A percentile compares a stretch with the other conserved stretches of the same genome.
Evolutionary conservation across 1,140 invertebrate species (phyloP).

Genomic region (Diabrotica undecimpunctata): DNA sequence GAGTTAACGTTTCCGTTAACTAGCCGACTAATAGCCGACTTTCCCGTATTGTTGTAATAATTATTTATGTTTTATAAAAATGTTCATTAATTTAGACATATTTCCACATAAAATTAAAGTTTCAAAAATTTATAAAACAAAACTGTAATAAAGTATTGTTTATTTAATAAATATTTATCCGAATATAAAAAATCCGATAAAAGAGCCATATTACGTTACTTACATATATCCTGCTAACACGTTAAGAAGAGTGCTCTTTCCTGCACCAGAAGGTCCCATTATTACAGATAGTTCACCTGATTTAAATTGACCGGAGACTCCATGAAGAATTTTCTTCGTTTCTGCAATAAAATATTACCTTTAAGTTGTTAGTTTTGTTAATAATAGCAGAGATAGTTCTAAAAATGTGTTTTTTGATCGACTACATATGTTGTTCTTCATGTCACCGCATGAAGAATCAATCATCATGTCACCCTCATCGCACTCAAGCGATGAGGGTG

Average conservation of each 20-base stretch:
- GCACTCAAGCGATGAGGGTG: background rate
- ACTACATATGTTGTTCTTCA: background rate
- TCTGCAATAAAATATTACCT: slow-evolving; percentile 35
- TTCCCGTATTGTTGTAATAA: no score
- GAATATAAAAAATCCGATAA: no score
- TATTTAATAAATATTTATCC: no score
- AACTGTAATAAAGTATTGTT: no score
- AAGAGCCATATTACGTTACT: slow-evolving; percentile 41
- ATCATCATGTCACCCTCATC: background rate
- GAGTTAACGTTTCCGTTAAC: no score
- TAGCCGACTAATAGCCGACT: no score
- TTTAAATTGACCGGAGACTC: slow-evolving; percentile 65
- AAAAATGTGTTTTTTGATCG: background rate
- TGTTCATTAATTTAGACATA: no score
- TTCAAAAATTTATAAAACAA: no score
- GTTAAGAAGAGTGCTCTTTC: slow-evolving; percentile 74
- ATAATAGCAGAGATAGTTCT: background rate
- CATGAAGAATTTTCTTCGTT: slow-evolving; percentile 57
- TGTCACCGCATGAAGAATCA: background rate
- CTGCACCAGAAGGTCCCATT: slow-evolving; percentile 81
- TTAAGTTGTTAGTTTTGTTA: no score
- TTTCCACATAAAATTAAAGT: no score
- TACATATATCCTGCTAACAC: slow-evolving; percentile 68
- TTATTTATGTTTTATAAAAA: no score
- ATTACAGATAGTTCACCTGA: slow-evolving; percentile 77